Percentiles rank a stretch among this genome's conserved stretches.
Conservation (phyloP, 2,888 invertebrate species). For the Syrphus vitripennis region DNA sequence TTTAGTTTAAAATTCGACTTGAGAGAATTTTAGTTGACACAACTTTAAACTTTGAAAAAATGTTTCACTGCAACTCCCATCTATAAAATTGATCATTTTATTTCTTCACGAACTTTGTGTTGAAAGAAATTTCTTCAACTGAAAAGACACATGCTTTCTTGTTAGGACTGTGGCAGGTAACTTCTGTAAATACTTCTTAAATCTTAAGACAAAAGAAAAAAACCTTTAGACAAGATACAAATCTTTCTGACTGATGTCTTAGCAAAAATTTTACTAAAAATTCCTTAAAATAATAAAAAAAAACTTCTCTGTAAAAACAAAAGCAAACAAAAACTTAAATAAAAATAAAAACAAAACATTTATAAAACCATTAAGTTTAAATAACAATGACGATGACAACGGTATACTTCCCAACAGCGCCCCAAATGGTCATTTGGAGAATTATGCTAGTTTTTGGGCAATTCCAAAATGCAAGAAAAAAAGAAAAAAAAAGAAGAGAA, state of each 20-base stretch:
- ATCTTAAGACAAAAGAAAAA: too few relatives aligned
- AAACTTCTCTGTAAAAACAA: background rate
- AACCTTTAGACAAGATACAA: background rate
- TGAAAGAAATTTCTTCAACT: background rate
- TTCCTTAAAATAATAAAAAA: background rate
- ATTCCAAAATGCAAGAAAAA: background rate
- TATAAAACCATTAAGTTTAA: slow-evolving; percentile 43
- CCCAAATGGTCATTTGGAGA: slow-evolving; percentile 38
- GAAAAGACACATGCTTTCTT: background rate
- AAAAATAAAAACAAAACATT: slow-evolving; percentile 5
- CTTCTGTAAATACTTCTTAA: background rate
- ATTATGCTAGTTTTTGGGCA: slow-evolving; percentile 60
- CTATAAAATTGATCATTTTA: background rate
- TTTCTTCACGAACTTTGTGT: background rate
- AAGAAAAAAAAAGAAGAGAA: background rate
- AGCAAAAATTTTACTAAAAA: background rate
- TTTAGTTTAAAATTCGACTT: background rate
- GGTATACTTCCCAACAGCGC: background rate
- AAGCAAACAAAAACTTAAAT: too few relatives aligned
- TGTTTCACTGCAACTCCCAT: background rate
- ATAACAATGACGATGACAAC: slow-evolving; percentile 20
- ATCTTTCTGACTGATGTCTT: background rate
- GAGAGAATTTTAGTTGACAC: background rate
- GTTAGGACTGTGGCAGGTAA: background rate
- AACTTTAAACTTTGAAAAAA: background rate